Base-by-base conservation (phyloP, 2,797 vertebrate species). In the Clarias platycephalus region DNA sequence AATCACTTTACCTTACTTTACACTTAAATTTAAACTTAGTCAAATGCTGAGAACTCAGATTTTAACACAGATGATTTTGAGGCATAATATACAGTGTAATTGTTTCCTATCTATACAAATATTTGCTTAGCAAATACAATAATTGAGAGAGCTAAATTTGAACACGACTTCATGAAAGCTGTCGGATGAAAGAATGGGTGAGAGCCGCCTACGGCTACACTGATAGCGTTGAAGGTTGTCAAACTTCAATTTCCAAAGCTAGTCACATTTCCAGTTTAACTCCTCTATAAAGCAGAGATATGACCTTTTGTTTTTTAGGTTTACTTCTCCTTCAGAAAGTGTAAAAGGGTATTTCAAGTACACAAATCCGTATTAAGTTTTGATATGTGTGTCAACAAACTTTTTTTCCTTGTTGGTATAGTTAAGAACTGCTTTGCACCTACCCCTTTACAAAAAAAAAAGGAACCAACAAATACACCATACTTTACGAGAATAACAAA, bases 21-120 rank as follows among this genome's bases (percentile, higher is more conserved):
- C 49, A 13, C 79, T 74, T 71, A 24, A 49, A 83, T 55, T 81
- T 86, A 88, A 86, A 88, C 88, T 81, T 31, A 88, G 24, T 85
- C 84, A 58, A 89, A 78, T 60, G 1, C 0, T 34, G 62, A 75
- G 28, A 63, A 71, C 62, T 40, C 26, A 80, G 24, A 72, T 18
- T 34, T 49, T n/a, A 68, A 26, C 55, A 75, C 37, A 58, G 37
- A 84, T 53, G 37, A 84, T 53, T 31, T 58, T 70, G 68, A 18
- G 63, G 28, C 5, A 64, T 5, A 24, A n/a, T 75, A 28, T 24
- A 8, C 28, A 13, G 13, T 71, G 80, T 37, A 53, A 49, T n/a
- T 58, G n/a, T 55, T 76, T 77, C 37, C 55, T 53, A 28, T 63
- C 20, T 20, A 4, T 22, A 75, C 40, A 79, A 13, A 64, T 24